Evolutionary conservation across 2,113 vertebrate genomes (phyloP).

Genomic region (Phylloscopus trochiloides): DNA sequence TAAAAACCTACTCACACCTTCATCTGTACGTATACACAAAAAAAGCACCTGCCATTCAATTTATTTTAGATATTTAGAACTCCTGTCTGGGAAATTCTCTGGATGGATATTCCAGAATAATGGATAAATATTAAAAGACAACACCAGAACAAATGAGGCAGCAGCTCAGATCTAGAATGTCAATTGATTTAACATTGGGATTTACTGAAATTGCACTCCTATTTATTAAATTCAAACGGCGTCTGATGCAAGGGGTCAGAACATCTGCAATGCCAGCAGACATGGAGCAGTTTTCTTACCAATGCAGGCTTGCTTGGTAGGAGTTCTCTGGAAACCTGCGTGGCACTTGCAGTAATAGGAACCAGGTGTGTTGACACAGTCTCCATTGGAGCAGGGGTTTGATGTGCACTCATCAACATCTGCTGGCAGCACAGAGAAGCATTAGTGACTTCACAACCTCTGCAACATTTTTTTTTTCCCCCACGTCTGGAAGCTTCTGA

Average conservation of each 20-base stretch:
- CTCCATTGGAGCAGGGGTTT: slow-evolving; percentile 76
- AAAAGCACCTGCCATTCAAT: background rate
- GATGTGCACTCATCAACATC: slow-evolving; percentile 79
- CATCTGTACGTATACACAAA: background rate
- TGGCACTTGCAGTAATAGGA: slow-evolving; percentile 83
- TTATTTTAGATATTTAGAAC: background rate
- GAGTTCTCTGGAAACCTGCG: slow-evolving; percentile 73
- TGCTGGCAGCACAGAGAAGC: slow-evolving; percentile 35
- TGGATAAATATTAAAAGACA: background rate
- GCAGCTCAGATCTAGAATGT: background rate
- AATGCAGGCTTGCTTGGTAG: slow-evolving; percentile 76
- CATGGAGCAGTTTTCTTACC: slow-evolving; percentile 55
- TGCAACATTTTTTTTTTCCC: background rate
- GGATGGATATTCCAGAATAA: background rate
- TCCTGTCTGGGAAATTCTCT: background rate
- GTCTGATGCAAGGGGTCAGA: background rate
- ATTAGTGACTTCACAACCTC: background rate
- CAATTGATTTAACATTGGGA: background rate
- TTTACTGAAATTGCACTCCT: background rate
- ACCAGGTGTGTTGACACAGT: slow-evolving; percentile 80
- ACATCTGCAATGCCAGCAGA: background rate
- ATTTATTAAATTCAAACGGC: background rate
- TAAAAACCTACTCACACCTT: background rate
- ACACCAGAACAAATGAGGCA: background rate
- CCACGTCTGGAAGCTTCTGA: background rate